Percentiles rank a stretch among this genome's conserved stretches.
These are phyloP conservation scores for Sycophila sp. DNA, from an alignment of 1,140 invertebrate species.

Conservation along the genomic window DNA sequence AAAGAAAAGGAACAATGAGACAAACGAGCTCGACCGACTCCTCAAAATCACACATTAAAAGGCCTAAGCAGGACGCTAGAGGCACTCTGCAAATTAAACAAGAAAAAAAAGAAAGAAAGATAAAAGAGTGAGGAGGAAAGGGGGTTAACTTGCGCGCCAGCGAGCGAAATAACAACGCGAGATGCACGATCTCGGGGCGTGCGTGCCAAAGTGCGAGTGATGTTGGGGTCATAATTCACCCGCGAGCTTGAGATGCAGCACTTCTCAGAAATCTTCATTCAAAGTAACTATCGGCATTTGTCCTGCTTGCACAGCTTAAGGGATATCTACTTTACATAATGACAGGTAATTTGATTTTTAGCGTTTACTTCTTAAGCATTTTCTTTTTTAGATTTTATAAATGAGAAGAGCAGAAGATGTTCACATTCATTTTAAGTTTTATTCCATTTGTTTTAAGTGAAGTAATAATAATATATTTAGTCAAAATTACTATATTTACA, in stretches of 20 bases:
- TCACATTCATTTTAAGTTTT: too few species aligned
- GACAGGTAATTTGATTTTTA: too few species aligned
- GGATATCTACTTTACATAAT: too few species aligned
- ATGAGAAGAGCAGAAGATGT: too few species aligned
- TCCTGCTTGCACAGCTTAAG: too few species aligned
- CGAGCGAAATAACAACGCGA: conserved; percentile 8
- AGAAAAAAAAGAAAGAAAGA: neutral
- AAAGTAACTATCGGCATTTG: too few species aligned
- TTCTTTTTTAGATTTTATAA: too few species aligned
- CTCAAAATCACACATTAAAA: conserved; percentile 25
- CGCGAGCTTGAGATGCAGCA: neutral
- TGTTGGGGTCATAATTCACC: conserved; percentile 3
- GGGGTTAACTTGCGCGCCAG: neutral
- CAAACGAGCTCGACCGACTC: conserved; percentile 3
- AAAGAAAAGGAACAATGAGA: conserved; percentile 11
- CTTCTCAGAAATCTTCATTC: too few species aligned
- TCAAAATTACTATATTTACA: too few species aligned
- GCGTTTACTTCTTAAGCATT: too few species aligned
- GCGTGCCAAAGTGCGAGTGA: neutral
- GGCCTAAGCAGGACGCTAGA: neutral
- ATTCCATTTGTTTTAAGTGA: too few species aligned
- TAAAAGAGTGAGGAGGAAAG: neutral
- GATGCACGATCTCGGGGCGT: neutral
- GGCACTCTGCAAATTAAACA: neutral
- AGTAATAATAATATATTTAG: too few species aligned